Evolutionary conservation across 30 jellyfish, hydroid and myxozoan genomes (phyloP), one percentile per base, ranked within the genome.

Genomic region (Aurelia coerulea): DNA sequence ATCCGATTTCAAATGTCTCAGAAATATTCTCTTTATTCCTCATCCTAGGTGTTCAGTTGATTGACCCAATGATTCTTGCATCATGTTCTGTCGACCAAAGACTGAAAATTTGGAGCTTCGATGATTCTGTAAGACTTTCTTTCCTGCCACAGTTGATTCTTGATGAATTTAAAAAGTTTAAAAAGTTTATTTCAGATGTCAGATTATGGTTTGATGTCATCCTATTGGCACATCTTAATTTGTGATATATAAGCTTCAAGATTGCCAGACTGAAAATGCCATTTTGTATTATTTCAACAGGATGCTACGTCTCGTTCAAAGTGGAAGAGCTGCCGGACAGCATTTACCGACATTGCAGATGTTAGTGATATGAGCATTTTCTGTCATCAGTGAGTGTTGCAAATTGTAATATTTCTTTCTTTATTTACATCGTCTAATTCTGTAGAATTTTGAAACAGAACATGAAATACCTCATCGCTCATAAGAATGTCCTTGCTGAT

Each of bases 71-170:
- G 33, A 13, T 53, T 49, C 42, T 81, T 3, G 51, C 69, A 65
- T 64, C 91, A 5, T 67, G 84, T 37, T 81, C 91, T 35, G 67
- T 81, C 10, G 91, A 81, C 65, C 91, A 81, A 68, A 69, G 84
- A 68, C 74, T 81, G 18, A 81, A 81, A 54, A 49, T 81, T 23
- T 81, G 91, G 91, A 18, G 52, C 41, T 53, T 42, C 4, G 54
- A 46, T 54, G 17, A 34, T 39, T 39, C 51, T 3, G 51, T 39
- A 39, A 39, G 51, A 39, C 51, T 39, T 39, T 39, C 76, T 10
- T 17, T 5, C 31, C 18, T 13, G 35, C 54, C 71, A 50, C 49
- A 72, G 79, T 78, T 34, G 6, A 31, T 72, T 72, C 41, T 68
- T 9, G 39, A 17, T 32, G 15, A 32, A 11, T 3, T n/a, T 13